Evolutionary conservation across 2,113 vertebrate genomes (phyloP).

Genomic region (Lamprotornis superbus): DNA sequence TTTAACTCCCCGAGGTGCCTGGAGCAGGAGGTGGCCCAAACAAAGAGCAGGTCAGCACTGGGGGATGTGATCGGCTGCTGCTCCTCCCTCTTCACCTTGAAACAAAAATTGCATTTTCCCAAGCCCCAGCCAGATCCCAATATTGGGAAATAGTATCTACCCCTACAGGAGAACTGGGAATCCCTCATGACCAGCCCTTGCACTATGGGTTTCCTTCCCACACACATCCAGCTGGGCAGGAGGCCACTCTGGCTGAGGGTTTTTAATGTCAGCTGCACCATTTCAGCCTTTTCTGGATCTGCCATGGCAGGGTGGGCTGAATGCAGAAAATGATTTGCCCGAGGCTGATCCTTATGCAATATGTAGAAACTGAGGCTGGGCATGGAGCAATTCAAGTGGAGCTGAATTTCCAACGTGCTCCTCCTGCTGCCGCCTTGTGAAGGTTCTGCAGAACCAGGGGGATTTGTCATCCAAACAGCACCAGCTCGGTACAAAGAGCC

Average conservation of each 20-base stretch:
- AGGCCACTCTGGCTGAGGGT: neutral
- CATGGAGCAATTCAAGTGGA: neutral
- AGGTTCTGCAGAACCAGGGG: neutral
- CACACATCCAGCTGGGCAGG: fast-evolving
- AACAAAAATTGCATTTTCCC: neutral
- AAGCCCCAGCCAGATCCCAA: neutral
- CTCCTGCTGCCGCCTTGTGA: neutral
- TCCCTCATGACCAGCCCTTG: fast-evolving
- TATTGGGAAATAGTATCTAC: neutral
- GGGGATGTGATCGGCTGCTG: fast-evolving
- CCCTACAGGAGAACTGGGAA: neutral
- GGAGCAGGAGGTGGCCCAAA: neutral
- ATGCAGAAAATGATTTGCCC: neutral
- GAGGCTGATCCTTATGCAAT: neutral
- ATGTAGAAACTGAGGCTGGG: neutral
- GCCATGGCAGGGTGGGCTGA: neutral
- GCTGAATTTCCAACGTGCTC: neutral
- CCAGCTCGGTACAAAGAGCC: neutral
- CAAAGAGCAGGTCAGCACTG: neutral
- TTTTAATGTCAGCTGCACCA: neutral
- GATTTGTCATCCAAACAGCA: neutral
- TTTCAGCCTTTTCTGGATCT: neutral
- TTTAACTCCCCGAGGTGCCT: fast-evolving
- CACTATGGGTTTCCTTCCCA: fast-evolving
- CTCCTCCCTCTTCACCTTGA: neutral